These are phyloP conservation scores for Mohoua ochrocephala DNA, from an alignment of 2,113 vertebrate genomes.

Conservation along the genomic window DNA sequence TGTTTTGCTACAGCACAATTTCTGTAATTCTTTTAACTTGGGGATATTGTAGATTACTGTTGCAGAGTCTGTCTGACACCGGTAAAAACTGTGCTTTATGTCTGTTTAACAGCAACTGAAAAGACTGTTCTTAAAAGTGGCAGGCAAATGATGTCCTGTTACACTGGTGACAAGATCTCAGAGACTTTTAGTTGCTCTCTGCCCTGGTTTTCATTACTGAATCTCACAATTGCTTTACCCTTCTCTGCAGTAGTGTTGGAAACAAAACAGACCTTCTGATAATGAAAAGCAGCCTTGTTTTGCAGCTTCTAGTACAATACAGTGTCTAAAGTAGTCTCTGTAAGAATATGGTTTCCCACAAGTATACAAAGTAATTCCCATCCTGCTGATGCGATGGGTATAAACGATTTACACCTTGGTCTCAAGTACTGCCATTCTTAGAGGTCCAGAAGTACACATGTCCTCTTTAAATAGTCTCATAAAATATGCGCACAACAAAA, in stretches of 20 bases:
- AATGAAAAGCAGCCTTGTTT: neutral
- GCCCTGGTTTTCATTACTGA: neutral
- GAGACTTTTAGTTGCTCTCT: neutral
- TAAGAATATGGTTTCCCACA: neutral
- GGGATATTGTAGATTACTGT: neutral
- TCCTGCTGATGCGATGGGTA: neutral
- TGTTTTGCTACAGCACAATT: neutral
- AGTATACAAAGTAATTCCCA: neutral
- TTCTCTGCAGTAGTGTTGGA: neutral
- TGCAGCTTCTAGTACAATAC: neutral
- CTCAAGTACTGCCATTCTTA: neutral
- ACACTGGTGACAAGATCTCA: neutral
- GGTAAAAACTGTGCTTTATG: neutral
- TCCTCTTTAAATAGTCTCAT: neutral
- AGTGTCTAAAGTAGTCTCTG: neutral
- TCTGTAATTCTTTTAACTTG: neutral
- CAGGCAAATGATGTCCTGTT: neutral
- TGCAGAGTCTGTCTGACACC: neutral
- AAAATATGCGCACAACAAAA: neutral
- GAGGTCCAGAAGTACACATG: neutral
- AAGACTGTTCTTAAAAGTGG: neutral
- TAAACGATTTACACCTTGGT: neutral
- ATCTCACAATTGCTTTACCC: neutral
- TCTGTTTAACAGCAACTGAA: neutral
- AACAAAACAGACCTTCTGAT: neutral